Conservation (phyloP, 2,888 invertebrate genomes). For the Nineta flava region DNA sequence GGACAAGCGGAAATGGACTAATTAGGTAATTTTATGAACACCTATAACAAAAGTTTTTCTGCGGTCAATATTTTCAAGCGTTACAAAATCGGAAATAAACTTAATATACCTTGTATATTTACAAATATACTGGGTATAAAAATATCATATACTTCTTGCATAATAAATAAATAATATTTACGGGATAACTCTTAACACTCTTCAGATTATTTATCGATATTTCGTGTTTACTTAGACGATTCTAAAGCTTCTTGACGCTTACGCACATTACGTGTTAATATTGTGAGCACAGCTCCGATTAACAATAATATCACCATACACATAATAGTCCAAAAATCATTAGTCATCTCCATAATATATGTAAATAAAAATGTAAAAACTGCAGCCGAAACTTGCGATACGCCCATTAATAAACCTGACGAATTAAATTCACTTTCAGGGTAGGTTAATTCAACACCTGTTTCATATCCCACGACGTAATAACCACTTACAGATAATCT, state of each 20-base stretch:
- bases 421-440: slow-evolving; percentile 19
- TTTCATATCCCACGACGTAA: slow-evolving; percentile 18
- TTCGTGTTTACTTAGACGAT: too few species aligned
- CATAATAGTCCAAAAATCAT: slow-evolving; percentile 11
- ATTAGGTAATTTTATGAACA: too few species aligned
- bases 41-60: too few species aligned
- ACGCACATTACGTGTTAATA: slow-evolving; percentile 10
- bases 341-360: slow-evolving; percentile 4
- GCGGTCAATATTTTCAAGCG: too few species aligned
- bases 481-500: slow-evolving; percentile 19
- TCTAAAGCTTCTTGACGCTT: slow-evolving; percentile 9
- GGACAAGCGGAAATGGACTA: too few species aligned
- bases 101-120: too few species aligned
- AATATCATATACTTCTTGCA: too few species aligned
- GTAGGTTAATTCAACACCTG: slow-evolving; percentile 19
- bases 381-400: slow-evolving; percentile 17
- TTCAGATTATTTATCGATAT: too few species aligned
- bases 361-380: slow-evolving; percentile 13
- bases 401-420: slow-evolving; percentile 17
- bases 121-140: too few species aligned
- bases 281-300: slow-evolving; percentile 10
- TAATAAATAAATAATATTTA: too few species aligned
- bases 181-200: too few species aligned
- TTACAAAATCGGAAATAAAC: too few species aligned
- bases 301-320: slow-evolving; percentile 9